These are phyloP conservation scores for Ferdinandea cuprea DNA, from an alignment of 2,888 invertebrate species.

Conservation along the genomic window DNA sequence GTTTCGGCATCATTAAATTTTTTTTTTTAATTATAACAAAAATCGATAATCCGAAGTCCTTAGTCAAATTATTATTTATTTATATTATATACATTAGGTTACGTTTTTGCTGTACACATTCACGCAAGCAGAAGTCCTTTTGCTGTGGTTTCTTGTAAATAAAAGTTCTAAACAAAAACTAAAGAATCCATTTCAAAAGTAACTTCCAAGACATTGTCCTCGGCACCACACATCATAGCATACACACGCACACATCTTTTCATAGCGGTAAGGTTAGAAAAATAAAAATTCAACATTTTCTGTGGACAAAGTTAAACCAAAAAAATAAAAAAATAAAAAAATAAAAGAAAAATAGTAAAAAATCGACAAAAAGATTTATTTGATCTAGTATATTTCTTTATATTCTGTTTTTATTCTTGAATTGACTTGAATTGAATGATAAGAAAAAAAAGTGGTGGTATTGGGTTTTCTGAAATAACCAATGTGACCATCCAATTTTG, in stretches of 20 bases:
- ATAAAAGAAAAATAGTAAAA: not conserved
- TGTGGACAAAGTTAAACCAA: constrained; percentile 12
- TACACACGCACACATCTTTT: constrained; percentile 46
- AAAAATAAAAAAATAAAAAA: not conserved
- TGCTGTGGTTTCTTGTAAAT: constrained; percentile 81
- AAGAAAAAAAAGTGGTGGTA: constrained; percentile 45
- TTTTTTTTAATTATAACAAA: constrained; percentile 3
- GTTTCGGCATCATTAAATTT: constrained; percentile 8
- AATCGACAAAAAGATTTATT: constrained; percentile 5
- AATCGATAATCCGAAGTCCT: constrained; percentile 35
- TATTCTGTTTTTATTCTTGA: constrained; percentile 9
- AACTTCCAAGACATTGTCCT: constrained; percentile 73
- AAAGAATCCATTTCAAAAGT: constrained; percentile 81
- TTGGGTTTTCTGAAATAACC: constrained; percentile 82
- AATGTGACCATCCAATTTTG: constrained; percentile 83
- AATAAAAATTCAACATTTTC: not conserved
- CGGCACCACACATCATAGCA: no score
- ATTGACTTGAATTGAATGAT: no score
- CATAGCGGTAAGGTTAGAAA: constrained; percentile 37
- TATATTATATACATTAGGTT: not conserved
- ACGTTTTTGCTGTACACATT: not conserved
- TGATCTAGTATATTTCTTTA: no score
- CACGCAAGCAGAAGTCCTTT: constrained; percentile 77
- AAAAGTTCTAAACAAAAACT: constrained; percentile 74
- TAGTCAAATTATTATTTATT: constrained; percentile 11